A percentile compares a stretch with the other conserved stretches of the same genome.
These are phyloP conservation scores for Rhizomys pruinosus DNA, from an alignment of 2,113 vertebrate species.

Conservation along the genomic window DNA sequence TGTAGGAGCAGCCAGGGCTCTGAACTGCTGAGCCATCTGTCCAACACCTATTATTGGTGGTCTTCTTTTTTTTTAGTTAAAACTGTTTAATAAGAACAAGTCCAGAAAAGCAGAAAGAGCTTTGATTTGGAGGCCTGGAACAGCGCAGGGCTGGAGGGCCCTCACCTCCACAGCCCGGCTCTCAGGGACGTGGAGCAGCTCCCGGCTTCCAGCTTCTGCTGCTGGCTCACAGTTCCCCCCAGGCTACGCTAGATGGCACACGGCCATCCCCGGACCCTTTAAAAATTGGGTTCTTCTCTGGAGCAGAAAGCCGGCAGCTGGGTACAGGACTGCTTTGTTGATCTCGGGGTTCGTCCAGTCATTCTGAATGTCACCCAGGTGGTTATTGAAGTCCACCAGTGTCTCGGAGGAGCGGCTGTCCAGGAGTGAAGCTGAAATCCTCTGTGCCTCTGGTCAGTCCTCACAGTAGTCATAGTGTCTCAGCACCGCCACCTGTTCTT, in stretches of 20 bases:
- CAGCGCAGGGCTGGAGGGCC: slow-evolving; percentile 1
- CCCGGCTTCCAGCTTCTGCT: slow-evolving; percentile 41
- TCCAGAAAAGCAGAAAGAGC: slow-evolving; percentile 77
- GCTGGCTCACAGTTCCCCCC: slow-evolving; percentile 72
- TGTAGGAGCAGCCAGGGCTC: no score
- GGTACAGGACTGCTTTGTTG: slow-evolving; percentile 96
- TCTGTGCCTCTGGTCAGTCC: slow-evolving; percentile 96
- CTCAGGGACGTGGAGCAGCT: background rate
- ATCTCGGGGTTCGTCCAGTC: slow-evolving; percentile 99
- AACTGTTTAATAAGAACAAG: slow-evolving; percentile 74
- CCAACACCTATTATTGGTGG: no score
- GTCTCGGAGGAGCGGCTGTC: slow-evolving; percentile 95
- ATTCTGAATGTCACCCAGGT: slow-evolving; percentile 97
- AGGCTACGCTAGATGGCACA: slow-evolving; percentile 52
- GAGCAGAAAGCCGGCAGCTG: slow-evolving; percentile 67
- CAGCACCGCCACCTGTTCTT: slow-evolving; percentile 97
- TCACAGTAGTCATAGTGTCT: slow-evolving; percentile 95
- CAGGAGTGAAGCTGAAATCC: slow-evolving; percentile 93
- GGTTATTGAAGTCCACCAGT: slow-evolving; percentile 97
- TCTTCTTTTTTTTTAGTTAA: no score
- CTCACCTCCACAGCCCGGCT: slow-evolving; percentile 55
- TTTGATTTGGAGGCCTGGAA: slow-evolving; percentile 65
- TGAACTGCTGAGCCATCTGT: no score
- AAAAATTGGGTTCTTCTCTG: slow-evolving; percentile 80
- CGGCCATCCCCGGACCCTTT: slow-evolving; percentile 67